phyloP scores from a whole-genome alignment of 2,113 vertebrate genomes.

The Tragelaphus imberbis region DNA sequence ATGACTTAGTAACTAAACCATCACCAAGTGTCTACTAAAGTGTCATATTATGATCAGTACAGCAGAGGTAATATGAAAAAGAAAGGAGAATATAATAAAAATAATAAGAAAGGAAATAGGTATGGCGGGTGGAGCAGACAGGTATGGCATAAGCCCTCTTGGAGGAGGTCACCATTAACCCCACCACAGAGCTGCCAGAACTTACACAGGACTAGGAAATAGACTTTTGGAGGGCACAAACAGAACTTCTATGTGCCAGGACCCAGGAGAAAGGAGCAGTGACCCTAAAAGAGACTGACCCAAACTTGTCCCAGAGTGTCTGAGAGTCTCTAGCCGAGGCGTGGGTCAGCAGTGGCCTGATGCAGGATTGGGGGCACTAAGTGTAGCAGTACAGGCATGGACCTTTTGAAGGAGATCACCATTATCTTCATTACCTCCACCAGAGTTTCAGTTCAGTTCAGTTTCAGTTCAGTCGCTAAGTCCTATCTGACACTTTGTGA shows the following conservation, averaged over 20 bases:
- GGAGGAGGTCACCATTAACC: not conserved
- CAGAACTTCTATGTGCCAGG: not conserved
- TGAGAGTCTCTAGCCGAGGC: not conserved
- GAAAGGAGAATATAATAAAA: not conserved
- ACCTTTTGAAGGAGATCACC: not conserved
- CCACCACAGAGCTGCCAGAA: not conserved
- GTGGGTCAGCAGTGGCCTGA: not conserved
- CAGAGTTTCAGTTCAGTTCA: not conserved
- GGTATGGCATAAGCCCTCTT: not conserved
- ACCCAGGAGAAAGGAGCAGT: not conserved
- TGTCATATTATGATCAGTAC: not conserved
- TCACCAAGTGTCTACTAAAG: not conserved
- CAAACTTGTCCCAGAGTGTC: not conserved
- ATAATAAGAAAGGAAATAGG: not conserved
- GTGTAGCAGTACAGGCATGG: not conserved
- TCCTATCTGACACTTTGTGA: not conserved
- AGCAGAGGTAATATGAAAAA: not conserved
- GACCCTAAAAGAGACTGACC: not conserved
- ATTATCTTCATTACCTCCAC: not conserved
- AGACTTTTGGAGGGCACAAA: not conserved
- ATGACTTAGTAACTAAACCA: not conserved
- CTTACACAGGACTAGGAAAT: not conserved
- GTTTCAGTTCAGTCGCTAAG: not conserved
- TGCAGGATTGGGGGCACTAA: not conserved
- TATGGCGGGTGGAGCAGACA: accelerated